Base-by-base conservation (phyloP, 2,113 vertebrate genomes). In the Xiphophorus hellerii region DNA sequence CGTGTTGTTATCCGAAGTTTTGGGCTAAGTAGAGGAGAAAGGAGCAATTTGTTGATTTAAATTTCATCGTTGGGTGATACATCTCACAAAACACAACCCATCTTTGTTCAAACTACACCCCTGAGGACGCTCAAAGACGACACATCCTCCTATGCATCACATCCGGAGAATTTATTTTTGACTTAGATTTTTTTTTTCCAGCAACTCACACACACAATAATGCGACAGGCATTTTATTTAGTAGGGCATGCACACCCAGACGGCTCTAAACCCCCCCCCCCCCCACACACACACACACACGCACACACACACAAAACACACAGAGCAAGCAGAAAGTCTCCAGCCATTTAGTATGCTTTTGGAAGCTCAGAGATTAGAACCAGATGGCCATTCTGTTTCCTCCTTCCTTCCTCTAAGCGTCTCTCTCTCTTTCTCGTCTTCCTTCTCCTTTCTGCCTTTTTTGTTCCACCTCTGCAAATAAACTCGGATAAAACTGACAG, bases 331-430 rank as follows among this genome's bases (percentile, higher is more conserved):
- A 84, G 62, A 84, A 65, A 79, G 73, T 85, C 84, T 82, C 42
- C 77, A 86, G 87, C 87, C 86, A 89, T 91, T 66, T 87, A 87
- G 77, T 77, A 71, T 84, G 83, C 85, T 92, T 90, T 92, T 84
- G 87, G 83, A 88, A 87, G 88, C 77, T 71, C 74, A 86, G 71
- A 83, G 87, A 91, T 91, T 86, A 88, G 85, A 90, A 92, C 73
- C 91, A 92, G 87, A 91, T 90, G 89, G 80, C 62, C 64, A 25
- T 74, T 83, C 83, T 64, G 86, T 85, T 90, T 89, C 85, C 86
- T 88, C 83, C 80, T 88, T 85, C 80, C 88, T 91, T 87, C 83
- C 85, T 73, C 72, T 83, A 78, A 69, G 76, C 74, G 44, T 78
- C 73, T 83, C 73, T 33, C 73, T 33, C 15, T 9, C 71, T 44